These are phyloP conservation scores for Oreotrochilus melanogaster DNA, from an alignment of 2,113 vertebrate species.

Conservation along the genomic window DNA sequence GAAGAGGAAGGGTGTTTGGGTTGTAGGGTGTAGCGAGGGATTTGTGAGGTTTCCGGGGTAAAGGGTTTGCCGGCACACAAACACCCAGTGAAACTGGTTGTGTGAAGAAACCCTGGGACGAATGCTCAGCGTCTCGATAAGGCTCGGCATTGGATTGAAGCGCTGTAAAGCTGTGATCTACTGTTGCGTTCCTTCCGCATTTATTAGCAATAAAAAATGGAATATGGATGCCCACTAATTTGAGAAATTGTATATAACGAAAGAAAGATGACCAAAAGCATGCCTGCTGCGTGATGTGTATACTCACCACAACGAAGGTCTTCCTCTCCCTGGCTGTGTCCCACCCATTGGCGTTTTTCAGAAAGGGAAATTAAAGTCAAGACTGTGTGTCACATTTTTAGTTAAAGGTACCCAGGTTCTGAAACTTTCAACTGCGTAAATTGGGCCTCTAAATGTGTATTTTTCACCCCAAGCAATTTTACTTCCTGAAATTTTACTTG, in stretches of 20 bases:
- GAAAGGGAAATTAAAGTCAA: not conserved
- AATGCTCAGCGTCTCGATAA: rapidly evolving
- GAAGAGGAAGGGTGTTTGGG: rapidly evolving
- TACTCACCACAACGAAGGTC: not conserved
- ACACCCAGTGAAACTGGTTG: rapidly evolving
- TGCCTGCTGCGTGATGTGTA: rapidly evolving
- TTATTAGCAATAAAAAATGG: rapidly evolving
- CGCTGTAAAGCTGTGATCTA: rapidly evolving
- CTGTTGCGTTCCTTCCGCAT: rapidly evolving
- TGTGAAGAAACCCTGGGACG: not conserved
- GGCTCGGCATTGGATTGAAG: not conserved
- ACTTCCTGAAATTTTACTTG: not conserved
- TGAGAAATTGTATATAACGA: not conserved
- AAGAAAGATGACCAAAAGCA: not conserved
- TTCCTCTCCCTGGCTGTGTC: rapidly evolving
- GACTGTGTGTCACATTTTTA: too few species aligned
- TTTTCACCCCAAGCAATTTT: not conserved
- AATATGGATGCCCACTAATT: rapidly evolving
- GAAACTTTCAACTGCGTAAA: not conserved
- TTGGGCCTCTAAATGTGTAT: not conserved
- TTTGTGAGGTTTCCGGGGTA: rapidly evolving
- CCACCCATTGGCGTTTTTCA: not conserved
- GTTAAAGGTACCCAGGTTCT: not conserved
- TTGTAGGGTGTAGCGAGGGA: rapidly evolving
- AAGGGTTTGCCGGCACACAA: rapidly evolving